phyloP scores from a whole-genome alignment of 2,797 vertebrate species.

The Lepidocolaptes lacrymiger region DNA sequence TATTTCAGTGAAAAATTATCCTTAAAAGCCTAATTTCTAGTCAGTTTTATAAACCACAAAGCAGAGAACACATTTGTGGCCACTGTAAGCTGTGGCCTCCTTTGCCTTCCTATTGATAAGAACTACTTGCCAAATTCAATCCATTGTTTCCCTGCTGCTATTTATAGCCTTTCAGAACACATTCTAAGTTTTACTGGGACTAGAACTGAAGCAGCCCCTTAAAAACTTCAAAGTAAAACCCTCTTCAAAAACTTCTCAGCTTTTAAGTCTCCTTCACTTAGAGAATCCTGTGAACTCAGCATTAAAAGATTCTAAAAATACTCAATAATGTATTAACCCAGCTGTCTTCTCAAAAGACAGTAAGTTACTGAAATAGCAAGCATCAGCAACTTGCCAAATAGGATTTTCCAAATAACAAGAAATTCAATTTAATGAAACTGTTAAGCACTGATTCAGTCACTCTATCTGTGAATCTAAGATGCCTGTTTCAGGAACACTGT shows the following conservation, averaged over 20 bases:
- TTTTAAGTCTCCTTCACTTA: slow-evolving; percentile 18
- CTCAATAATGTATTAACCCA: slow-evolving; percentile 57
- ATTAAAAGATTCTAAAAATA: slow-evolving; percentile 64
- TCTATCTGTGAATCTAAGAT: not conserved
- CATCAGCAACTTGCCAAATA: slow-evolving; percentile 42
- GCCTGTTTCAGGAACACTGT: not conserved
- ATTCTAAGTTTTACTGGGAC: not conserved
- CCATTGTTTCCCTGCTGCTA: not conserved
- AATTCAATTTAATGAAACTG: slow-evolving; percentile 35
- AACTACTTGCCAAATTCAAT: not conserved
- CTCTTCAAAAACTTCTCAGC: slow-evolving; percentile 32
- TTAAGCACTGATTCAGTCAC: not conserved
- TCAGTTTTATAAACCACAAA: not conserved
- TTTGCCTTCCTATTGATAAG: not conserved
- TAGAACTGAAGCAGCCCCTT: not conserved
- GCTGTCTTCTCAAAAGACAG: slow-evolving; percentile 34
- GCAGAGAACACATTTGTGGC: not conserved
- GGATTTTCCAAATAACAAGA: slow-evolving; percentile 40
- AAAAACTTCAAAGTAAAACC: slow-evolving; percentile 48
- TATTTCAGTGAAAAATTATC: not conserved
- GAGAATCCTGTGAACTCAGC: slow-evolving; percentile 62
- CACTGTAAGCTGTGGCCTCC: not conserved
- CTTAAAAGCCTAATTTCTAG: not conserved
- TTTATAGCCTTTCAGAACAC: not conserved
- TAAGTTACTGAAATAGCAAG: slow-evolving; percentile 47